phyloP scores from a whole-genome alignment of 35 echinoderm and acorn worm species.

The Holothuria glaberrima region DNA sequence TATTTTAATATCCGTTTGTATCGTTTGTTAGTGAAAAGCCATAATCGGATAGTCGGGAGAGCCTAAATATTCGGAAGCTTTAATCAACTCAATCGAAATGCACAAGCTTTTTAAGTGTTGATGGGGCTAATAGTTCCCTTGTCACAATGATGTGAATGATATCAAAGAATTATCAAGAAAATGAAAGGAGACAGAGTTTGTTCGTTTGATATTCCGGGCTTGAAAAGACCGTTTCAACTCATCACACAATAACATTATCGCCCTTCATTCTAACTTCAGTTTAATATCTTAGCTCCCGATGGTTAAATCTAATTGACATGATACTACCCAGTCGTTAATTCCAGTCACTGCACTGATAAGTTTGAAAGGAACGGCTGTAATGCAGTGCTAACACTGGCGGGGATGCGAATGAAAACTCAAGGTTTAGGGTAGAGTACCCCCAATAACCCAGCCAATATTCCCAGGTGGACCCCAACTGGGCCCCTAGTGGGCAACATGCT shows the following conservation, averaged over 20 bases:
- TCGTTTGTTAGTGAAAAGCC: background rate
- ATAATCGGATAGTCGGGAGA: background rate
- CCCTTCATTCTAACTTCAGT: too few species aligned
- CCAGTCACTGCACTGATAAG: background rate
- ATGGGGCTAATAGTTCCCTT: background rate
- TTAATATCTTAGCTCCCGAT: background rate
- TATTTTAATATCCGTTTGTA: too few species aligned
- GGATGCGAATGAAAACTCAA: background rate
- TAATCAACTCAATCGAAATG: background rate
- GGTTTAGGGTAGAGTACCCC: too few species aligned
- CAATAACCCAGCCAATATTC: too few species aligned
- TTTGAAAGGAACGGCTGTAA: background rate
- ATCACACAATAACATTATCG: too few species aligned
- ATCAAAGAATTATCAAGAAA: too few species aligned
- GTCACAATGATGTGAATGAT: too few species aligned
- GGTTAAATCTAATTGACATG: background rate
- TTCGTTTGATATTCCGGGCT: too few species aligned
- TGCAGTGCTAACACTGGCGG: background rate
- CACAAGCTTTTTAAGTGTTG: background rate
- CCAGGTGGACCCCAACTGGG: too few species aligned
- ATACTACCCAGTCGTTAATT: background rate
- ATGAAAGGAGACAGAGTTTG: too few species aligned
- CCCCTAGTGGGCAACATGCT: too few species aligned
- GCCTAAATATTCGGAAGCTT: background rate
- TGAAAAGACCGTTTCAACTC: too few species aligned